Evolutionary conservation across 2,888 invertebrate genomes (phyloP), one percentile per base, ranked within the genome.

Genomic region (Tanaodytes sp.): DNA sequence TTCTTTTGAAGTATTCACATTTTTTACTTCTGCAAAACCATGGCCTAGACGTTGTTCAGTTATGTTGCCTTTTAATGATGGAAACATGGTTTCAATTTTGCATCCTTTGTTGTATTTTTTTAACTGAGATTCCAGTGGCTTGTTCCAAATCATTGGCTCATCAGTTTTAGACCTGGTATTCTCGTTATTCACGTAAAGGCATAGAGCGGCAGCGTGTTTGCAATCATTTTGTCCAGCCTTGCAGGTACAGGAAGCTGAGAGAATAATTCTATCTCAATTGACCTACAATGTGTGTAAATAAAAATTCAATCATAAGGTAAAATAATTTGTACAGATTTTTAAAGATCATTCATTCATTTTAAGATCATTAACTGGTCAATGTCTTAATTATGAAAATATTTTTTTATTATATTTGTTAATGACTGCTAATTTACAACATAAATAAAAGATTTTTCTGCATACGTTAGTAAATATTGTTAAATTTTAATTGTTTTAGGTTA

Each of bases 281-380:
- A 33, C 33, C 33, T 33, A 33, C 33, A 33, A 33, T n/a, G n/a
- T n/a, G n/a, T n/a, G n/a, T n/a, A n/a, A n/a, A n/a, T n/a, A n/a
- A n/a, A n/a, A n/a, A n/a, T n/a, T n/a, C n/a, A n/a, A n/a, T n/a
- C 33, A 12, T 12, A 12, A 11, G 33, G 33, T 33, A 11, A 33
- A 33, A 33, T 11, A 12, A 33, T 33, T 2, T 11, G 11, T 11
- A 33, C 12, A 33, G n/a, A 9, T 33, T 33, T 36, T 36, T 36
- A 12, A 15, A 15, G 43, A 43, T 20, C 20, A 43, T 43, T 12
- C n/a, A n/a, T n/a, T n/a, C n/a, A n/a, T n/a, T n/a, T n/a, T n/a
- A n/a, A n/a, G n/a, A n/a, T n/a, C n/a, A n/a, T n/a, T n/a, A n/a
- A n/a, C n/a, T n/a, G n/a, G n/a, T n/a, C n/a, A n/a, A n/a, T n/a